Percentiles rank a stretch among this genome's conserved stretches.
phyloP scores from a whole-genome alignment of 2,797 vertebrate species.

The Fringilla coelebs region DNA sequence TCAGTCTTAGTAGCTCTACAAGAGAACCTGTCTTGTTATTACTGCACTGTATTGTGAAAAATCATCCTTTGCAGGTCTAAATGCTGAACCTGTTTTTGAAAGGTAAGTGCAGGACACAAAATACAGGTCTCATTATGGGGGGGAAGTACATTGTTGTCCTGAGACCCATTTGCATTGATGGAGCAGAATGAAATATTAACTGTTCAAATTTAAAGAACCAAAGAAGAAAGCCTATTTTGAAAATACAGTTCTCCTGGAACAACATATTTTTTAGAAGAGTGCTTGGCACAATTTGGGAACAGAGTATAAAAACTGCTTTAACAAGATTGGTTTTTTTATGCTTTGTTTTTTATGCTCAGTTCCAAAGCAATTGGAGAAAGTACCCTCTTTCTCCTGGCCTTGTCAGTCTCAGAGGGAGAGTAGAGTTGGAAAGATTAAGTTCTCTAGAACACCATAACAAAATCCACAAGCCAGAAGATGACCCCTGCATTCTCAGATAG shows the following conservation, averaged over 20 bases:
- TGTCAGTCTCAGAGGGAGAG: not conserved
- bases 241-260: not conserved
- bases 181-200: not conserved
- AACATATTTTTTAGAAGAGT: not conserved
- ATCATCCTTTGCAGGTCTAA: not conserved
- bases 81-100: not conserved
- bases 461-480: not conserved
- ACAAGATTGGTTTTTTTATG: not conserved
- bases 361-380: not conserved
- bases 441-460: not conserved
- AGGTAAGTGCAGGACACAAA: not conserved
- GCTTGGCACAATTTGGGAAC: not conserved
- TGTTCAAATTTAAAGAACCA: not conserved
- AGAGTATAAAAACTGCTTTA: not conserved
- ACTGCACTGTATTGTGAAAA: not conserved
- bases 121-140: fast-evolving
- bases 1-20: not conserved
- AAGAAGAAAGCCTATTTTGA: not conserved
- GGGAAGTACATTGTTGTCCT: not conserved
- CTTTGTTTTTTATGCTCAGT: not conserved
- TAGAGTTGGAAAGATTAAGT: not conserved
- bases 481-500: not conserved
- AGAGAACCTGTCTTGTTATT: not conserved
- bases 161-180: not conserved
- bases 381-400: not conserved